phyloP scores from a whole-genome alignment of 2,797 vertebrate species.

The Bufotes viridis region DNA sequence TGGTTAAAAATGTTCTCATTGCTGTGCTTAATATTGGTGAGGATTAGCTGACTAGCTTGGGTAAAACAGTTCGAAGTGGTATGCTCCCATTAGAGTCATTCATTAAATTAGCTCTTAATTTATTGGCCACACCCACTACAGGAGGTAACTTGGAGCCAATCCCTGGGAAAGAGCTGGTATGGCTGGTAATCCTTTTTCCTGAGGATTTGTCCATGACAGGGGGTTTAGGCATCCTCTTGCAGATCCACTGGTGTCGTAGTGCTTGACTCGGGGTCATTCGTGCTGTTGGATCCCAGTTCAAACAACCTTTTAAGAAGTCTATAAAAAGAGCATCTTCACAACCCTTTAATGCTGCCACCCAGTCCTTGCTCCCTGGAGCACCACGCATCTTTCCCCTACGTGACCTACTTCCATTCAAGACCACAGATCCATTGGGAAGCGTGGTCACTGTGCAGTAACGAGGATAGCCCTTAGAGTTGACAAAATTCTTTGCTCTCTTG shows the following conservation, averaged over 20 bases:
- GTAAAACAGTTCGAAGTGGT: conserved; percentile 91
- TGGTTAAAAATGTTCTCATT: conserved; percentile 43
- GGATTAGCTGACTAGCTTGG: conserved; percentile 91
- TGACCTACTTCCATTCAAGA: conserved; percentile 86
- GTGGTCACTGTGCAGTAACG: conserved; percentile 91
- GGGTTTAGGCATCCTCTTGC: conserved; percentile 85
- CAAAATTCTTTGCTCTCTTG: conserved; percentile 95
- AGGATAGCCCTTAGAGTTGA: conserved; percentile 95
- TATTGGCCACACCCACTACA: conserved; percentile 81
- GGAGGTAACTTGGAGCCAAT: conserved; percentile 87
- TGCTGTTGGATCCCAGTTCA: conserved; percentile 92
- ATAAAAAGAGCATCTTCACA: conserved; percentile 92
- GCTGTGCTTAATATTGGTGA: conserved; percentile 2
- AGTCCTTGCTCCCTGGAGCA: conserved; percentile 92
- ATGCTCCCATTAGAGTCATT: conserved; percentile 83
- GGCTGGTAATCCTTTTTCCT: conserved; percentile 81
- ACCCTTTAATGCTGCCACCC: conserved; percentile 89
- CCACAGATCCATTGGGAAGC: conserved; percentile 84
- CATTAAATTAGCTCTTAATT: conserved; percentile 90
- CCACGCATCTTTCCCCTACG: conserved; percentile 91
- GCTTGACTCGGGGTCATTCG: conserved; percentile 92
- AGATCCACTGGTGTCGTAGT: conserved; percentile 93
- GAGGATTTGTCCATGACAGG: conserved; percentile 79
- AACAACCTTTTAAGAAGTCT: conserved; percentile 94
- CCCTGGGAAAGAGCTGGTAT: conserved; percentile 86